Percentiles rank a stretch among this genome's conserved stretches.
Evolutionary conservation across 2,888 invertebrate species (phyloP).

Genomic region (Amiota communis): DNA sequence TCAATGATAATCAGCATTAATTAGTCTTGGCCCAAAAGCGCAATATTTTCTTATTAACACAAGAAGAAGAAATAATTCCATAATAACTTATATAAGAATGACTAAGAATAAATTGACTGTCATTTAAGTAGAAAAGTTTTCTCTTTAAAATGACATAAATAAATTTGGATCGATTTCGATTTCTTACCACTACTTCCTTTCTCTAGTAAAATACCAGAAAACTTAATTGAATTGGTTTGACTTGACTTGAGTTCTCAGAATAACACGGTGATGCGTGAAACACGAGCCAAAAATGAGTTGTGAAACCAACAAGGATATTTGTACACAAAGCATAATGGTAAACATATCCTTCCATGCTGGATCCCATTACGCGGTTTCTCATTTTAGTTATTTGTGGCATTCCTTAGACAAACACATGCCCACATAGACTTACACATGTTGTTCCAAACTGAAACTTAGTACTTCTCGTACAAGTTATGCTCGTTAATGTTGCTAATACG

Average conservation of each 20-base stretch:
- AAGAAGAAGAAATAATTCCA: too few relatives aligned
- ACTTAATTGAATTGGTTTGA: slow-evolving; percentile 6
- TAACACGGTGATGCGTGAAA: background rate
- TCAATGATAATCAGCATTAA: too few relatives aligned
- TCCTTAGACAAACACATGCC: background rate
- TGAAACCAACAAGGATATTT: background rate
- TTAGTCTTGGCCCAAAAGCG: too few relatives aligned
- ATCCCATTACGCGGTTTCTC: background rate
- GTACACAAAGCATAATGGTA: background rate
- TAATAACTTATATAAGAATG: too few relatives aligned
- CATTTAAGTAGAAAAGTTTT: background rate
- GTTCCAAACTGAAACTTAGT: background rate
- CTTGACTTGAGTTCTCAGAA: background rate
- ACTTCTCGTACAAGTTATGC: slow-evolving; percentile 21
- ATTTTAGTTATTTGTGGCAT: background rate
- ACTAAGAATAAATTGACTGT: too few relatives aligned
- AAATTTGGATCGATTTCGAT: background rate
- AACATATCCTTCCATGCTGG: background rate
- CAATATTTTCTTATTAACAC: too few relatives aligned
- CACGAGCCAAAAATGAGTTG: background rate
- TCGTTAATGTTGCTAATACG: slow-evolving; percentile 41
- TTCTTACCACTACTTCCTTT: background rate
- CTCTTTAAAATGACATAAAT: slow-evolving; percentile 7
- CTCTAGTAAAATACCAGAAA: background rate
- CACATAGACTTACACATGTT: background rate